Evolutionary conservation across 2,888 invertebrate genomes (phyloP), one percentile per base, ranked within the genome.

Genomic region (Chloroclysta siterata): DNA sequence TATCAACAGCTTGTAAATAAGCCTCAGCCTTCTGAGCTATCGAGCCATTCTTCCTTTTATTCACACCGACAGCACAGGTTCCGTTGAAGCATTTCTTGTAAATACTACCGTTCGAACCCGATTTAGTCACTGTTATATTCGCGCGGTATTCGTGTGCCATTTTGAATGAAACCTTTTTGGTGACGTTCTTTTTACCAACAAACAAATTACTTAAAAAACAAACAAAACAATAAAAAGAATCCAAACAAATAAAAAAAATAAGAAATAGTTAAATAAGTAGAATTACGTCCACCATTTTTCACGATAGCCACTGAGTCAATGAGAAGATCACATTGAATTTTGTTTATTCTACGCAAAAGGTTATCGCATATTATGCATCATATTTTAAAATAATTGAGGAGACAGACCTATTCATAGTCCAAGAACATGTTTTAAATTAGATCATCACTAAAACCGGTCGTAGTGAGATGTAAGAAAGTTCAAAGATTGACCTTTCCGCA

Each of bases 1-100:
- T 75, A 63, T 71, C 81, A 11, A 90, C 91, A 11, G 91, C 91
- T 64, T 88, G 78, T 66, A 92, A 78, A 72, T 92, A 90, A 0
- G 86, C 90, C 63, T 87, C 85, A 2, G 91, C 90, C 71, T 79
- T 89, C 65, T 83, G 79, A 14, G 89, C 87, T 53, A 92, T 89
- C 0, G 84, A 75, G 0, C 87, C 83, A n/a, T 82, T 81, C 0
- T 74, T 71, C 53, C 74, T 78, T 69, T 81, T 86, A 52, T 80
- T 86, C 1, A 89, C 71, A 1, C 85, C 84, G n/a, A 90, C 58
- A 14, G 79, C 74, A 62, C 85, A 85, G 2, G 78, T 84, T 2
- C 88, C 89, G 52, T 84, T 87, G 54, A 81, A 87, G 66, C 82
- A 77, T 73, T 84, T 85, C 65, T 81, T 85, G 64, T 72, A 78